These are phyloP conservation scores for Hermodice carunculata DNA, from an alignment of 2,888 invertebrate genomes.

Conservation along the genomic window DNA sequence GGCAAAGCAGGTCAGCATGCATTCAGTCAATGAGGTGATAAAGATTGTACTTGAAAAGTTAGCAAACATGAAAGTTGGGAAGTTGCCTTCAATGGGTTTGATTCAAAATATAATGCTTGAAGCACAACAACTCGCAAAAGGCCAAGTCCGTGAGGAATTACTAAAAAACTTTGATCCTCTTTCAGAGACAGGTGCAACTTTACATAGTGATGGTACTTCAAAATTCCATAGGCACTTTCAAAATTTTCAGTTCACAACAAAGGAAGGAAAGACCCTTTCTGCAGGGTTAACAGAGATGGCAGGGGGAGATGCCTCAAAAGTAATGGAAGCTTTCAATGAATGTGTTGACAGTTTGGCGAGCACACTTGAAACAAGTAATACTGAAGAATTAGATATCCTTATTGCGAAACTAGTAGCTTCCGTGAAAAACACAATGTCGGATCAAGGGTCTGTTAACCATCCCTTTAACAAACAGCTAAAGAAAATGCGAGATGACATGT, in stretches of 20 bases:
- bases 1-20: too few relatives aligned
- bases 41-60: too few relatives aligned
- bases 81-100: too few relatives aligned
- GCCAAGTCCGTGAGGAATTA: too few relatives aligned
- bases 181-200: too few relatives aligned
- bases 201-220: neutral
- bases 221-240: neutral
- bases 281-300: neutral
- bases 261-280: neutral
- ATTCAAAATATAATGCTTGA: too few relatives aligned
- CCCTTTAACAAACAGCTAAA: neutral
- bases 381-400: neutral
- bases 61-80: too few relatives aligned
- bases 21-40: too few relatives aligned
- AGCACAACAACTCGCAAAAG: too few relatives aligned
- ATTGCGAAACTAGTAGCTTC: neutral
- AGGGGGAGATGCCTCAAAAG: neutral
- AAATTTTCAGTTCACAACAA: neutral
- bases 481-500: neutral
- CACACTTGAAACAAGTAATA: neutral
- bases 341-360: neutral
- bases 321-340: neutral
- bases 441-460: slow-evolving; percentile 1
- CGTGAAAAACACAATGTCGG: slow-evolving; percentile 5
- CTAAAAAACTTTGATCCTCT: too few relatives aligned